Conservation (phyloP, 2,797 vertebrate species). For the Anableps anableps region DNA sequence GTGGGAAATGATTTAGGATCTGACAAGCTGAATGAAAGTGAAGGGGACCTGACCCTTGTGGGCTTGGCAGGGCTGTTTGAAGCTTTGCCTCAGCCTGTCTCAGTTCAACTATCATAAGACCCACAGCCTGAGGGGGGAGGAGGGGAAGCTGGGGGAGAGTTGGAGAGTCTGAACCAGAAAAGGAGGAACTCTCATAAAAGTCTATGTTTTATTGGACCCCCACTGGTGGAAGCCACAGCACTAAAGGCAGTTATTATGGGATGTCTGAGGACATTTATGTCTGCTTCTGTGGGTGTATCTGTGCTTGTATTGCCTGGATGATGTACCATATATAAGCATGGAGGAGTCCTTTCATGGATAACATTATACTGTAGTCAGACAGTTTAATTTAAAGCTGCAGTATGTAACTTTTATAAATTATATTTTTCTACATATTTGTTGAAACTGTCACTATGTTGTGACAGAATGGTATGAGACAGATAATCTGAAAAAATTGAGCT, state of each 20-base stretch:
- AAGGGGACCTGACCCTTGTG: conserved; percentile 68
- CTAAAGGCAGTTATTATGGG: conserved; percentile 52
- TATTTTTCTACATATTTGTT: too few species aligned
- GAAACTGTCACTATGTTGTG: too few species aligned
- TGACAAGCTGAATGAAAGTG: conserved; percentile 62
- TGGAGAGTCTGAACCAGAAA: conserved; percentile 28
- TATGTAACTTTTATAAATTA: too few species aligned
- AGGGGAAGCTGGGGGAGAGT: conserved; percentile 14
- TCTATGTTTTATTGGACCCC: conserved; percentile 67
- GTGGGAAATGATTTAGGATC: conserved; percentile 73
- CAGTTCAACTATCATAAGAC: conserved; percentile 51
- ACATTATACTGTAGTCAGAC: neutral
- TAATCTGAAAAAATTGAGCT: too few species aligned
- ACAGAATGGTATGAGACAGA: too few species aligned
- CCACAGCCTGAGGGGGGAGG: conserved; percentile 33
- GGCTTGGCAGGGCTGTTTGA: conserved; percentile 63
- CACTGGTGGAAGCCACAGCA: conserved; percentile 64
- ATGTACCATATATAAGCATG: conserved; percentile 13
- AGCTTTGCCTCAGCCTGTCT: conserved; percentile 63
- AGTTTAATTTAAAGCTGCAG: neutral
- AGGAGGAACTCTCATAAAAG: conserved; percentile 47
- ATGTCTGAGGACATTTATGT: conserved; percentile 40
- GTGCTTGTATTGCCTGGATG: conserved; percentile 19
- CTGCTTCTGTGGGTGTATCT: conserved; percentile 27
- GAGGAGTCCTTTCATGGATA: conserved; percentile 28